Evolutionary conservation across 2,113 vertebrate species (phyloP).

Genomic region (Labrus mixtus): DNA sequence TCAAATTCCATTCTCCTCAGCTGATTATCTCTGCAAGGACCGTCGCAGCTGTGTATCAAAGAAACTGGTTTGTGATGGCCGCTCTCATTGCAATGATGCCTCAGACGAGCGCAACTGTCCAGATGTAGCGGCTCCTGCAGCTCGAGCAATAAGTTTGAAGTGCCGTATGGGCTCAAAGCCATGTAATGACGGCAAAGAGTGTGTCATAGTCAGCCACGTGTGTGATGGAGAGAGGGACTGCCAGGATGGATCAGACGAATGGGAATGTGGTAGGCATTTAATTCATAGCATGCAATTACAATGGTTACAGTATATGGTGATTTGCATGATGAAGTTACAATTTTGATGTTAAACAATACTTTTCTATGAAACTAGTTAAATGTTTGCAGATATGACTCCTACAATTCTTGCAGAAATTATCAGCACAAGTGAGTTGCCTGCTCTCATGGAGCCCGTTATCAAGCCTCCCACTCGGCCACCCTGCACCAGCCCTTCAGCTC

Average conservation of each 20-base stretch:
- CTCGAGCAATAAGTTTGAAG: slow-evolving; percentile 10
- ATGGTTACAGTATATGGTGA: too few species aligned
- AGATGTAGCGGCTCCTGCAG: background rate
- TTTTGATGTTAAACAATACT: too few species aligned
- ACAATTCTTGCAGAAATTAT: accelerated
- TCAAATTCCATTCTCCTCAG: slow-evolving; percentile 10
- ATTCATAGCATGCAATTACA: too few species aligned
- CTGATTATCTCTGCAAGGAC: slow-evolving; percentile 82
- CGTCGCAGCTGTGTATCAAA: slow-evolving; percentile 73
- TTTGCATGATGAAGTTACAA: too few species aligned
- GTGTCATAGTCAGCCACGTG: slow-evolving; percentile 81
- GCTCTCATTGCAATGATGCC: slow-evolving; percentile 83
- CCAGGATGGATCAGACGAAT: slow-evolving; percentile 87
- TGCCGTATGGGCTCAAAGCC: slow-evolving; percentile 65
- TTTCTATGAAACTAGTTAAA: background rate
- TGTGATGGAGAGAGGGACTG: slow-evolving; percentile 90
- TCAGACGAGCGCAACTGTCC: slow-evolving; percentile 86
- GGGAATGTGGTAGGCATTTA: slow-evolving; percentile 35
- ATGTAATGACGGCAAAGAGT: slow-evolving; percentile 82
- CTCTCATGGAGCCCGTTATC: background rate
- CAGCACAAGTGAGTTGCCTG: background rate
- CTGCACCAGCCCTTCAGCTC: slow-evolving; percentile 79
- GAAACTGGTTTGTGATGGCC: slow-evolving; percentile 83
- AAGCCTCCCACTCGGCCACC: background rate
- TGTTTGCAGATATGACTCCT: background rate